Evolutionary conservation across 2,888 invertebrate species (phyloP).

Genomic region (Pyrgus malvae): DNA sequence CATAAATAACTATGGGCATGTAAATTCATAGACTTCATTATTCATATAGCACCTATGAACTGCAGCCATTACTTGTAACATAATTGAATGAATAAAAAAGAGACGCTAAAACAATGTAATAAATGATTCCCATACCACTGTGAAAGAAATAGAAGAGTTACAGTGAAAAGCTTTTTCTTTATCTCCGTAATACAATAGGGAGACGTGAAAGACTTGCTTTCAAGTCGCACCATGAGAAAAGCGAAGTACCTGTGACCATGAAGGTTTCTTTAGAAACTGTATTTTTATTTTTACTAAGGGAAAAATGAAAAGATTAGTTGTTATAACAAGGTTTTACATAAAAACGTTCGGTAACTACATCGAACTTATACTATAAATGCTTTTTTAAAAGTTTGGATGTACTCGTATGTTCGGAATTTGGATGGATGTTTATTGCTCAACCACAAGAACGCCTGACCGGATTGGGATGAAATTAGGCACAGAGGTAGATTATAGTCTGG

Average conservation of each 20-base stretch:
- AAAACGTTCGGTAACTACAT: no score
- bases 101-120: slow-evolving; percentile 19
- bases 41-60: no score
- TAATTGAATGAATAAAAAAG: not conserved
- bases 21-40: no score
- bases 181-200: slow-evolving; percentile 48
- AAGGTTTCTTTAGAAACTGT: slow-evolving; percentile 14
- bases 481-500: no score
- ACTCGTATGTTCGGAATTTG: no score
- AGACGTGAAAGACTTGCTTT: slow-evolving; percentile 50
- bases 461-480: no score
- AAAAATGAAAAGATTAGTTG: not conserved
- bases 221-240: slow-evolving; percentile 21
- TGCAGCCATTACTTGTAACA: no score
- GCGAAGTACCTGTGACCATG: slow-evolving; percentile 23
- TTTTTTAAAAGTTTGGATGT: no score
- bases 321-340: not conserved
- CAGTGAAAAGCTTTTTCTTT: slow-evolving; percentile 35
- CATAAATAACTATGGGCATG: no score
- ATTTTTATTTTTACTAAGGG: not conserved
- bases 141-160: slow-evolving; percentile 28
- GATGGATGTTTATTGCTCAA: no score
- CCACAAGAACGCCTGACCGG: no score
- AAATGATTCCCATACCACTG: slow-evolving; percentile 32
- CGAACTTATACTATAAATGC: no score